Evolutionary conservation across 2,113 vertebrate genomes (phyloP).

Genomic region (Panthera leo): DNA sequence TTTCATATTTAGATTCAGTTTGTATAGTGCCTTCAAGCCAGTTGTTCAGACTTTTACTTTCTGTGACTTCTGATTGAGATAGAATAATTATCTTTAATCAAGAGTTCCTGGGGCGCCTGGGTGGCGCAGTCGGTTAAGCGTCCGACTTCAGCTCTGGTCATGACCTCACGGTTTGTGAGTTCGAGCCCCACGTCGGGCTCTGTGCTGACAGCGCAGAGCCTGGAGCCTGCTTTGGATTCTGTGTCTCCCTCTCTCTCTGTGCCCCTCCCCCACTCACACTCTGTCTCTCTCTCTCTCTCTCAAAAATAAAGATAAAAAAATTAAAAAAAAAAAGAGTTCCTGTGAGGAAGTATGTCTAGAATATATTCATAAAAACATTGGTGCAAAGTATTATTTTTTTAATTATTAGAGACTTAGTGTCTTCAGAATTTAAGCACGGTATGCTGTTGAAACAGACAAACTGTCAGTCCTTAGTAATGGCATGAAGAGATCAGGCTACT

Average conservation of each 20-base stretch:
- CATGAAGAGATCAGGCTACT: constrained; percentile 1
- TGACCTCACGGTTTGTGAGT: too few relatives aligned
- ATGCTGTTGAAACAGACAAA: constrained; percentile 35
- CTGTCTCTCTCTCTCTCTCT: too few relatives aligned
- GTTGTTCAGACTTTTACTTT: not conserved
- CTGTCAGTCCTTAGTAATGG: not conserved
- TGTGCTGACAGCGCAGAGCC: too few relatives aligned
- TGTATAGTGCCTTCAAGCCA: not conserved
- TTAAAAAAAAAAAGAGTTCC: not conserved
- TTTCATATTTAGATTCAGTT: constrained; percentile 5
- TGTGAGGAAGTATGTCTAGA: constrained; percentile 14
- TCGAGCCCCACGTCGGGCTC: too few relatives aligned
- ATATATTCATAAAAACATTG: not conserved
- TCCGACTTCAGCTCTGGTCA: too few relatives aligned
- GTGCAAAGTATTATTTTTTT: not conserved
- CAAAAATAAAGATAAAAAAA: too few relatives aligned
- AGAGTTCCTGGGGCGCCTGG: not conserved
- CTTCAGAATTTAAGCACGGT: not conserved
- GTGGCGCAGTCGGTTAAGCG: too few relatives aligned
- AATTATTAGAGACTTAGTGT: constrained; percentile 18
- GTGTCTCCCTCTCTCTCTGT: too few relatives aligned
- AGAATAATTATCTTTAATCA: not conserved
- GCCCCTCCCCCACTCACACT: too few relatives aligned
- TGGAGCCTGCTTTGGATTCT: too few relatives aligned
- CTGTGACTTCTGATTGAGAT: constrained; percentile 25